These are phyloP conservation scores for Silurus glanis DNA, from an alignment of 2,113 vertebrate genomes.

Conservation along the genomic window DNA sequence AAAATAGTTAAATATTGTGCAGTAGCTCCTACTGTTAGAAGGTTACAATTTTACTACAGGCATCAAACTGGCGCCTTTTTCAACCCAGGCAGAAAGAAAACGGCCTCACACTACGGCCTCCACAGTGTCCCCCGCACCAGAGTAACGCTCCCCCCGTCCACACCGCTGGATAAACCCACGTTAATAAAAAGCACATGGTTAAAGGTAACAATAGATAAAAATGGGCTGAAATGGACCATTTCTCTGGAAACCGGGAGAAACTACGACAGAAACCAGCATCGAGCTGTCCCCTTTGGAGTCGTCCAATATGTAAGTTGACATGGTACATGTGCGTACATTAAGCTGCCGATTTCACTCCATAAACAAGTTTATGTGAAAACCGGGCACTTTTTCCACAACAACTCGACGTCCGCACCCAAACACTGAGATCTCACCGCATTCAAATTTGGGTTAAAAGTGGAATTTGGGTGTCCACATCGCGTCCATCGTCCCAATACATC, in stretches of 20 bases:
- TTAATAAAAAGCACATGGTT: slow-evolving; percentile 46
- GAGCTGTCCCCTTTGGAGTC: not conserved
- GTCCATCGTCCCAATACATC: not conserved
- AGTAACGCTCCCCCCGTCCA: not conserved
- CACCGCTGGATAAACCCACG: not conserved
- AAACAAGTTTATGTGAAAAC: no score
- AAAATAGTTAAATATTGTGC: not conserved
- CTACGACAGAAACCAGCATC: not conserved
- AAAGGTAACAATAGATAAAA: slow-evolving; percentile 28
- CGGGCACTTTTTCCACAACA: no score
- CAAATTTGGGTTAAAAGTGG: not conserved
- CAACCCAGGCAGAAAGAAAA: not conserved
- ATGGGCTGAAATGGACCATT: slow-evolving; percentile 31
- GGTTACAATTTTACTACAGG: not conserved
- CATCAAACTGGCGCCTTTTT: not conserved
- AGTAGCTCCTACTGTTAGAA: not conserved
- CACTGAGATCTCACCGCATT: not conserved
- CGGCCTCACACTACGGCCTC: not conserved
- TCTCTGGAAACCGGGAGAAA: not conserved
- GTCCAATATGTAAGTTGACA: not conserved
- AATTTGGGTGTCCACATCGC: not conserved
- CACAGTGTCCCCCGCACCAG: not conserved
- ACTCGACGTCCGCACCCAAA: not conserved
- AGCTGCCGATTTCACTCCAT: no score
- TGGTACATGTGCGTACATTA: not conserved